Conservation (phyloP, 2,113 vertebrate genomes). For the human region DNA sequence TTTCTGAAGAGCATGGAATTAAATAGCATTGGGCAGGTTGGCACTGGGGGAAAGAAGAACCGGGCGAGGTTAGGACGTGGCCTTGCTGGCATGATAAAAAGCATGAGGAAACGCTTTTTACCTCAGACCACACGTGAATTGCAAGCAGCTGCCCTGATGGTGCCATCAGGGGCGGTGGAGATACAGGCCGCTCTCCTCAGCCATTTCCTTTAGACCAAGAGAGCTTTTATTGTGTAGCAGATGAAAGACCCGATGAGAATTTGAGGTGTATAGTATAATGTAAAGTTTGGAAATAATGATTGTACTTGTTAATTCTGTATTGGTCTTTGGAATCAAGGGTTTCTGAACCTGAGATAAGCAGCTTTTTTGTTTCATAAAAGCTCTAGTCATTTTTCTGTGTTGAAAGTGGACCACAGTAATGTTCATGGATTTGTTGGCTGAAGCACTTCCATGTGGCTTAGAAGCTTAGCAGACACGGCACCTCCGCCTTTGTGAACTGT, state of each 20-base stretch:
- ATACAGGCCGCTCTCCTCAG: neutral
- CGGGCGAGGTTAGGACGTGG: neutral
- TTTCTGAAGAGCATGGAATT: neutral
- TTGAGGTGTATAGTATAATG: accelerated
- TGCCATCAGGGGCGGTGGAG: neutral
- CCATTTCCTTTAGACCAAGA: neutral
- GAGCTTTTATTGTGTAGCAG: neutral
- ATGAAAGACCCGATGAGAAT: neutral
- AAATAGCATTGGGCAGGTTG: too few relatives aligned
- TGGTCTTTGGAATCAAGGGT: neutral
- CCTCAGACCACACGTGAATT: neutral
- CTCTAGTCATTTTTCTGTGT: neutral
- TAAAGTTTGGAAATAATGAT: neutral
- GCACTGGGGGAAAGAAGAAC: neutral
- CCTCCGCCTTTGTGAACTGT: neutral
- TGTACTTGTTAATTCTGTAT: neutral
- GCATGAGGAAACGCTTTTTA: neutral
- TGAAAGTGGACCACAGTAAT: neutral
- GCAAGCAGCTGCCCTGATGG: neutral
- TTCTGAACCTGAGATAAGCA: neutral
- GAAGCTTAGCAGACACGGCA: neutral
- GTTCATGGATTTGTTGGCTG: neutral
- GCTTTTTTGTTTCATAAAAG: neutral
- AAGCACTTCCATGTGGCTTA: neutral
- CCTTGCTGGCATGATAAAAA: accelerated